Evolutionary conservation across 2,113 vertebrate genomes (phyloP), one percentile per base, ranked within the genome.

Genomic region (Lamprologus sp.): DNA sequence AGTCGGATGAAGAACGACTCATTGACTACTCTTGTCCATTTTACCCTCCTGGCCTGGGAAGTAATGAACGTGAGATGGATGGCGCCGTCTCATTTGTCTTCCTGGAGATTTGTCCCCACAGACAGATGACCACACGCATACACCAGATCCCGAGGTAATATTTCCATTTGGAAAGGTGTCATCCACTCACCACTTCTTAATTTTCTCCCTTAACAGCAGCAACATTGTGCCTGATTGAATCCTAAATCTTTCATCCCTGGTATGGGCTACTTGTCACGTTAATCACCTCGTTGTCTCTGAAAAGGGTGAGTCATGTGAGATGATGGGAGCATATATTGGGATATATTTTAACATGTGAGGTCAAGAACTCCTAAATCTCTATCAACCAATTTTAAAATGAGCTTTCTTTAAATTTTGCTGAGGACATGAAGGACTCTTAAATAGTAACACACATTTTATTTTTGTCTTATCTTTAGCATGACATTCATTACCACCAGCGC

Each of bases 241-340:
- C 82, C 80, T 93, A 93, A 95, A 95, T 95, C 94, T 93, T 90
- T 93, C 88, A 87, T 80, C 26, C 70, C 79, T 19, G 26, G 84
- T 85, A 37, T 5, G 10, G 73, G 21, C 79, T 37, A 31, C 86
- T 23, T 81, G 89, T 86, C 84, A 53, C 17, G 17, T 93, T 93
- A 88, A 95, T 95, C 92, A 90, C 87, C 1, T 9, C 2, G 56
- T 68, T 82, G 83, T 87, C 73, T 82, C 68, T 4, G 49, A 82
- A 23, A 68, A 21, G 53, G 80, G 7, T 80, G 84, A 91, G 87
- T 83, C 86, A 92, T 84, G 70, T 79, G 47, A 4, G 70, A 79
- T 77, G 81, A 88, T 28, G 49, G 63, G 55, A 83, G 79, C 9
- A 13, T 83, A 81, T 11, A 28, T 35, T 21, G 70, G 35, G 85